Conservation (phyloP, 2,888 invertebrate genomes). For the Lampropteryx suffumata region DNA sequence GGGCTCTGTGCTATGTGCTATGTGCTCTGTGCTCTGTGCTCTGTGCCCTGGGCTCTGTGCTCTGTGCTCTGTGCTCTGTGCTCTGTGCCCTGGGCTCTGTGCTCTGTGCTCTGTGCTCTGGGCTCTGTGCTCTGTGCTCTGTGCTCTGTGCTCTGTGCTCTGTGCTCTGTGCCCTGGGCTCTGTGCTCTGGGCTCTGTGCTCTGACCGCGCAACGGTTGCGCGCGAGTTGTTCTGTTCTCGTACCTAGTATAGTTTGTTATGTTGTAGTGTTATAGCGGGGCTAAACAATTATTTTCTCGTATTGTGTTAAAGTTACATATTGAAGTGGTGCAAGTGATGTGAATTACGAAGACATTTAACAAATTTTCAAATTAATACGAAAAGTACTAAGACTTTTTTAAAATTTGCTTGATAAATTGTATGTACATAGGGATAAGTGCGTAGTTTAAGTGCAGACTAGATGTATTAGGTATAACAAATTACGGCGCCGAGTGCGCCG, state of each 20-base stretch:
- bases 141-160: no score
- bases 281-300: slow-evolving; percentile 67
- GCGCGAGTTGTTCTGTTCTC: slow-evolving; percentile 69
- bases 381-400: slow-evolving; percentile 81
- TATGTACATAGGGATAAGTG: slow-evolving; percentile 79
- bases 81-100: no score
- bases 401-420: slow-evolving; percentile 74
- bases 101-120: no score
- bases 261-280: slow-evolving; percentile 69
- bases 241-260: slow-evolving; percentile 58
- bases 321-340: slow-evolving; percentile 77
- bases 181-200: no score
- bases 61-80: no score
- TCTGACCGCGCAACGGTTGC: no score
- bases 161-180: no score
- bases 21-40: no score
- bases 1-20: no score
- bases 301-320: slow-evolving; percentile 66
- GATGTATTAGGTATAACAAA: slow-evolving; percentile 83
- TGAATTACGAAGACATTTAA: slow-evolving; percentile 81
- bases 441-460: slow-evolving; percentile 75
- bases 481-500: slow-evolving; percentile 57
- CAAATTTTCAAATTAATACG: slow-evolving; percentile 81
- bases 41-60: no score
- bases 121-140: no score